Conservation (phyloP, 2,113 vertebrate genomes). For the Chionomys nivalis region DNA sequence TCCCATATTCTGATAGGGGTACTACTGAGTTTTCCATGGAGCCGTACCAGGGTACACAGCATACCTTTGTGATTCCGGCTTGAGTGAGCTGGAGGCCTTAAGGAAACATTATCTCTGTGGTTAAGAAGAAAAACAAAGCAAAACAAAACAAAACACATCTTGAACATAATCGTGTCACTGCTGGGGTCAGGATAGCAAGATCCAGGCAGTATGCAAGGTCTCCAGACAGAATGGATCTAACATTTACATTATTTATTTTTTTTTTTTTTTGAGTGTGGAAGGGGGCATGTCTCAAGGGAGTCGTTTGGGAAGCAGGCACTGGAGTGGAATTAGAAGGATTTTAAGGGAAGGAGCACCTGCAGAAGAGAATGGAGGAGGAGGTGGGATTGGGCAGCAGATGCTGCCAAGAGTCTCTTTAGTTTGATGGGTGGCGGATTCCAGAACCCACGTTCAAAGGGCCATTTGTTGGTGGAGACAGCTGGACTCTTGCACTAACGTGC, state of each 20-base stretch:
- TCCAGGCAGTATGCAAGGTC: neutral
- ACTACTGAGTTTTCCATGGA: neutral
- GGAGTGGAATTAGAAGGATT: neutral
- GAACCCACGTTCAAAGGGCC: neutral
- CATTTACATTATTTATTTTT: no score
- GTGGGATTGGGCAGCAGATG: neutral
- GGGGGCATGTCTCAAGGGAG: neutral
- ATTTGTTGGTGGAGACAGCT: neutral
- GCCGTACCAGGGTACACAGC: neutral
- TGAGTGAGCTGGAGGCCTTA: neutral
- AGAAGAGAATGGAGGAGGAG: neutral
- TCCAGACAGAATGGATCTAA: neutral
- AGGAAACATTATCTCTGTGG: neutral
- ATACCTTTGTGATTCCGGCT: neutral
- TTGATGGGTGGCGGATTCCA: accelerated
- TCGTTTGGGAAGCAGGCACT: neutral
- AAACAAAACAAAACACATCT: neutral
- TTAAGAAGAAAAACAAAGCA: neutral
- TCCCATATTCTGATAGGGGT: neutral
- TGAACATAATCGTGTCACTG: neutral
- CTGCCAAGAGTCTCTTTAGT: neutral
- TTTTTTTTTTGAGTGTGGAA: neutral
- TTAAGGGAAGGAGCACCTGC: neutral
- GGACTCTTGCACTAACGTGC: neutral
- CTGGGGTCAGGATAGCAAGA: neutral